Base-by-base conservation (phyloP, 1,140 invertebrate genomes). In the Triops longicaudatus region DNA sequence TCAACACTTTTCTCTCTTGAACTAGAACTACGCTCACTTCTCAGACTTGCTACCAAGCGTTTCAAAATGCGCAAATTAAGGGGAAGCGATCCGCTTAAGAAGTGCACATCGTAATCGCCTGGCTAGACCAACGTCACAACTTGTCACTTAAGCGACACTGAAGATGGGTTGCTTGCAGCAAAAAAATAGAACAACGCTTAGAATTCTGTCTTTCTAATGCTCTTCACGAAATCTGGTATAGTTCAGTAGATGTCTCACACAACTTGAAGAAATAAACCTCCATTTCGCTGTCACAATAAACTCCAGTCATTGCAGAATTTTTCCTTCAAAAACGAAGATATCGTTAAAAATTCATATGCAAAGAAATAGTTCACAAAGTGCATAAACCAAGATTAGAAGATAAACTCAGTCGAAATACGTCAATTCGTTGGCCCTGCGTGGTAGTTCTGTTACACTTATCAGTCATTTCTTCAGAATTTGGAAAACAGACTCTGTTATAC, bases 21-120 rank as follows among this genome's bases (percentile, higher is more conserved):
- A 22, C 50, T 63, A 63, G 22, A 63, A 63, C 50, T 63, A 14
- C 50, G 50, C 50, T 63, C 50, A 14, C 50, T 63, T 63, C 50
- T 63, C 50, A 63, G 50, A 22, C n/a, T 63, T 63, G 14, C 22
- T 63, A 17, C 22, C 50, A 22, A 63, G 50, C 50, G 50, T 63
- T 63, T 63, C 50, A 63, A 63, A 63, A 14, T 63, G n/a, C 50
- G 50, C 50, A 63, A 63, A 63, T 63, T 63, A 63, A 63, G 50
- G 22, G 50, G 50, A 63, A 63, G 22, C 14, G 50, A 63, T 63
- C 22, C 50, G 14, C 50, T 63, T 63, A 63, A 63, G 22, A 63
- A 63, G 22, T 63, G 50, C 50, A 63, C 50, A n/a, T 22, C 50
- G 22, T 63, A 63, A 63, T 63, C 50, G 50, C 50, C 22, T 63